phyloP scores from a whole-genome alignment of 2,113 vertebrate species.

The Silurus glanis region DNA sequence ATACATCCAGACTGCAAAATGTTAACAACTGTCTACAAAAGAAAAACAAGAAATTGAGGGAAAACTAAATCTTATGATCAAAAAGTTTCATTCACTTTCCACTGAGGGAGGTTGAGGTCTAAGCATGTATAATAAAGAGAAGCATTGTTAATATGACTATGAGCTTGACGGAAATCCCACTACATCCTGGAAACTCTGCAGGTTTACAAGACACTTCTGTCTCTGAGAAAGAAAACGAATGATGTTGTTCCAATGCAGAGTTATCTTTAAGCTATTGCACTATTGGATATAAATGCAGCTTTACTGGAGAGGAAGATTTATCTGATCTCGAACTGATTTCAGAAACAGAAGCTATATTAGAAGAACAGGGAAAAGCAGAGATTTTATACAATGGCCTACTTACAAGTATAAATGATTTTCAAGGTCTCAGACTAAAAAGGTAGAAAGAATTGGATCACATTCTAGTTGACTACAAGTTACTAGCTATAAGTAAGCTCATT shows the following conservation, averaged over 20 bases:
- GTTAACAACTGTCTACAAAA: constrained; percentile 57
- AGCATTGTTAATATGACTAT: constrained; percentile 57
- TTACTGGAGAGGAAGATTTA: constrained; percentile 58
- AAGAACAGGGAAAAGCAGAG: constrained; percentile 48
- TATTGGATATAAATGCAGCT: constrained; percentile 58
- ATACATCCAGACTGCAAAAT: constrained; percentile 56
- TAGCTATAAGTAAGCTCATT: constrained; percentile 32
- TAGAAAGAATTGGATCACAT: constrained; percentile 44
- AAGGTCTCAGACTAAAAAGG: constrained; percentile 49
- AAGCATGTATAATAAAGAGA: constrained; percentile 41
- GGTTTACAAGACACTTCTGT: constrained; percentile 58
- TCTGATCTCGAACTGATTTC: constrained; percentile 17
- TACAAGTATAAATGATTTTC: constrained; percentile 48
- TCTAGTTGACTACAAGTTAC: constrained; percentile 20
- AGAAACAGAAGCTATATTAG: constrained; percentile 40
- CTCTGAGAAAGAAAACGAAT: constrained; percentile 41
- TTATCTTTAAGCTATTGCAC: constrained; percentile 63
- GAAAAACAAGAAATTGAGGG: constrained; percentile 52
- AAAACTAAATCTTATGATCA: constrained; percentile 46
- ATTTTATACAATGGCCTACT: constrained; percentile 59
- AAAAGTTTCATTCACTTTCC: neutral
- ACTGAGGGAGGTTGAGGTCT: constrained; percentile 29
- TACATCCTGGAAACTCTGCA: constrained; percentile 59
- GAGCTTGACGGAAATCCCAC: constrained; percentile 37
- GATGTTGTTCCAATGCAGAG: constrained; percentile 62